These are phyloP conservation scores for Anadara kagoshimensis DNA, from an alignment of 1,140 invertebrate species.

Conservation along the genomic window DNA sequence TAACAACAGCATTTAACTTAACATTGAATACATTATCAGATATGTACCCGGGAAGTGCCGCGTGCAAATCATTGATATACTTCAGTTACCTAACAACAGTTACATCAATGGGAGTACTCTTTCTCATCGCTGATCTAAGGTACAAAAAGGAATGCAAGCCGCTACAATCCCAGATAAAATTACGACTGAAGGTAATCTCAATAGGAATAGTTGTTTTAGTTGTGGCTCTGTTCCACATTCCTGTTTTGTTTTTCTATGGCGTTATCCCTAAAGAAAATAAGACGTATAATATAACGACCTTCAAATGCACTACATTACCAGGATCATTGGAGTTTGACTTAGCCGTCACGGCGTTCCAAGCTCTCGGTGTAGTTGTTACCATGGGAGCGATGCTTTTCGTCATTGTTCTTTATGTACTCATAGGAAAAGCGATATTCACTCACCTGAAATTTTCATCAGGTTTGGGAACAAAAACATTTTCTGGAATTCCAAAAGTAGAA, in stretches of 20 bases:
- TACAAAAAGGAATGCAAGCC: constrained; percentile 17
- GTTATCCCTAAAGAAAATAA: not conserved
- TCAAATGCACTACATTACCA: constrained; percentile 9
- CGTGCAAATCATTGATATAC: constrained; percentile 5
- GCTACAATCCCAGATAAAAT: constrained; percentile 4
- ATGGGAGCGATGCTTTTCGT: constrained; percentile 5
- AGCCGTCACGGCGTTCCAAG: not conserved
- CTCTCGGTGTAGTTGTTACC: constrained; percentile 17
- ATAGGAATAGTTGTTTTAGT: not conserved
- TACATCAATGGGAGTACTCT: constrained; percentile 6
- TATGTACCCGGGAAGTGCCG: not conserved
- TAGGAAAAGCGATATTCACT: constrained; percentile 11
- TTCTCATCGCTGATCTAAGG: constrained; percentile 16
- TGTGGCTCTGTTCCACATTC: not conserved
- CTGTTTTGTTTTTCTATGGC: constrained; percentile 8
- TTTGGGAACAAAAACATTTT: not conserved
- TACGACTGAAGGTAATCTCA: constrained; percentile 4
- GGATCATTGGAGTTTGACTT: not conserved
- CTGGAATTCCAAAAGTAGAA: not conserved
- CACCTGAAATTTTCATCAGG: not conserved
- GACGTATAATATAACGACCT: constrained; percentile 8
- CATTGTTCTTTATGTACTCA: constrained; percentile 8
- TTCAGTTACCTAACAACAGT: constrained; percentile 1
- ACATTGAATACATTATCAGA: not conserved
- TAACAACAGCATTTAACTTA: not conserved